Evolutionary conservation across 2,888 invertebrate species (phyloP).

Genomic region (Cepaea hortensis): DNA sequence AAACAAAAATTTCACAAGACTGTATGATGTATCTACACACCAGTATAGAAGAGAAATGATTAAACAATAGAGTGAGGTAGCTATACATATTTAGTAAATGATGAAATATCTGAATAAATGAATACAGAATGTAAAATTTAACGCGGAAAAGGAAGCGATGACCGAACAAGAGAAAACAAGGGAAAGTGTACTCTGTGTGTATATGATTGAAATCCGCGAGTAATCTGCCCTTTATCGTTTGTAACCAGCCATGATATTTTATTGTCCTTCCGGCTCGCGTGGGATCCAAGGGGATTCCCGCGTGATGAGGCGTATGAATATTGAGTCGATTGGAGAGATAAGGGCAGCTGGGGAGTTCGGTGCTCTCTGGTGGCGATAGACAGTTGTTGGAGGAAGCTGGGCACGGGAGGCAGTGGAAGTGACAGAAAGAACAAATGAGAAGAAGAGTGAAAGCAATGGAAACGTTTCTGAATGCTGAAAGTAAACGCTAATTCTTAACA

Average conservation of each 20-base stretch:
- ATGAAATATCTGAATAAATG: not conserved
- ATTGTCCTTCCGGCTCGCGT: constrained; percentile 28
- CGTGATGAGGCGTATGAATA: constrained; percentile 50
- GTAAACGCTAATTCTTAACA: no score
- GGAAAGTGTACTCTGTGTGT: constrained; percentile 5
- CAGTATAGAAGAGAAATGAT: not conserved
- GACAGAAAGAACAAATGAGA: not conserved
- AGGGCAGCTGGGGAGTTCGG: not conserved
- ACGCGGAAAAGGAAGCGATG: not conserved
- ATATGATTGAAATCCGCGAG: constrained; percentile 33
- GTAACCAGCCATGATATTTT: constrained; percentile 43
- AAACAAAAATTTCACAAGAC: no score
- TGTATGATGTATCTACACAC: no score
- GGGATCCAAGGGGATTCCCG: constrained; percentile 36
- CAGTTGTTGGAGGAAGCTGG: not conserved
- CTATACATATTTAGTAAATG: not conserved
- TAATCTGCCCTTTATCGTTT: not conserved
- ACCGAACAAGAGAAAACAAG: not conserved
- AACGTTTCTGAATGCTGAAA: no score
- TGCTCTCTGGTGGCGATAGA: not conserved
- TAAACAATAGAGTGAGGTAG: not conserved
- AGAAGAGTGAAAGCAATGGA: not conserved
- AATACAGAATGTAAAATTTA: not conserved
- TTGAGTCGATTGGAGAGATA: constrained; percentile 42
- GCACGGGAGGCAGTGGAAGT: not conserved